A percentile compares a stretch with the other conserved stretches of the same genome.
phyloP scores from a whole-genome alignment of 2,888 invertebrate species.

The Oligia strigilis region DNA sequence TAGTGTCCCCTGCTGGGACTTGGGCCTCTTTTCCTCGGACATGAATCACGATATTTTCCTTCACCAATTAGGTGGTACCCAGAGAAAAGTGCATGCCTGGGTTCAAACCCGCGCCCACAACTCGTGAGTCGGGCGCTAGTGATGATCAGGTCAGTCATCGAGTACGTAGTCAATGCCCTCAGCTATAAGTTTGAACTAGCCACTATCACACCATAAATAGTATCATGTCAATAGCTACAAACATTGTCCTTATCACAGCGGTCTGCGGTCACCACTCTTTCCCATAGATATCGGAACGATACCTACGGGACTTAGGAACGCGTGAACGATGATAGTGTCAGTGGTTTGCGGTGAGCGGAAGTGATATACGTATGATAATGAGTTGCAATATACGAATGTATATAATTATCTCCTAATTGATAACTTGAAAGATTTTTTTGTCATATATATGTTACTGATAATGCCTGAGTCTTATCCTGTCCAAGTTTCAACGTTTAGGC shows the following conservation, averaged over 20 bases:
- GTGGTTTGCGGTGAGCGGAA: conserved; percentile 49
- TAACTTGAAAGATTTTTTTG: neutral
- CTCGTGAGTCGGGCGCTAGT: neutral
- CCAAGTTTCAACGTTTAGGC: neutral
- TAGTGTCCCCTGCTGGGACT: neutral
- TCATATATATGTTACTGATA: neutral
- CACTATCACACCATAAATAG: conserved; percentile 1
- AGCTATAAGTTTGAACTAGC: neutral
- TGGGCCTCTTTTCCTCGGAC: too few relatives aligned
- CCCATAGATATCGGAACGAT: conserved; percentile 27
- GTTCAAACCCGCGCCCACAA: neutral
- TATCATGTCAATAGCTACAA: conserved; percentile 1
- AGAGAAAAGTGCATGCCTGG: neutral
- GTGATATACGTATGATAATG: conserved; percentile 19
- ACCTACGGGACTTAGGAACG: neutral
- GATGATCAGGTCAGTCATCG: neutral
- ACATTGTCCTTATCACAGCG: conserved; percentile 48
- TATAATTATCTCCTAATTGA: neutral
- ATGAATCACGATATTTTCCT: neutral
- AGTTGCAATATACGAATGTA: neutral
- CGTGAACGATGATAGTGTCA: conserved; percentile 19
- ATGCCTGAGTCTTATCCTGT: neutral
- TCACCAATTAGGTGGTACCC: neutral
- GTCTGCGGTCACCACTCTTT: conserved; percentile 35
- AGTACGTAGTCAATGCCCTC: neutral